Evolutionary conservation across 2,888 invertebrate genomes (phyloP).

Genomic region (Lypha dubia): DNA sequence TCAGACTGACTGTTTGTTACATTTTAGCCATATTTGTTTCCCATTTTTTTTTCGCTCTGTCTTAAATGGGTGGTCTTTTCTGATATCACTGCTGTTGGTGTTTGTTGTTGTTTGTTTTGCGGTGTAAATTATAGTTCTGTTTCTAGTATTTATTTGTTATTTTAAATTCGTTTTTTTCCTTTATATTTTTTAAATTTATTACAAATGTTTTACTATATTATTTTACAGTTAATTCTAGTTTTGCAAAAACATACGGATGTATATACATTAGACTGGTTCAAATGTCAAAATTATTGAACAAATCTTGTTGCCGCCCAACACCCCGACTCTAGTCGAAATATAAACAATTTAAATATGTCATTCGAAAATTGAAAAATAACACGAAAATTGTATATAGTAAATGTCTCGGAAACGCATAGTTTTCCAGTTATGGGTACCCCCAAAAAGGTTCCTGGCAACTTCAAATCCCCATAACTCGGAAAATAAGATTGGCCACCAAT

Average conservation of each 20-base stretch:
- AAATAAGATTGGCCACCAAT: too few relatives aligned
- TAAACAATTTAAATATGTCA: too few relatives aligned
- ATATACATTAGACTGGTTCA: too few relatives aligned
- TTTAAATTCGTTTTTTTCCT: background rate
- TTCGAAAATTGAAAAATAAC: too few relatives aligned
- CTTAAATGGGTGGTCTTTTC: conserved; percentile 35
- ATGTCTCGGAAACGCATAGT: too few relatives aligned
- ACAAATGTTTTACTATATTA: conserved; percentile 15
- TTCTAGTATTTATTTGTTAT: conserved; percentile 41
- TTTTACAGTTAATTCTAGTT: background rate
- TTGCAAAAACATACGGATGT: conserved; percentile 26
- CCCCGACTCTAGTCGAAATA: too few relatives aligned
- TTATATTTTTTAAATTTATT: conserved; percentile 12
- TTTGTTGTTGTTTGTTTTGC: conserved; percentile 7
- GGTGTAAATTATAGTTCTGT: conserved; percentile 49
- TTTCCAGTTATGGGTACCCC: too few relatives aligned
- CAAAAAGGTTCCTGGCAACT: too few relatives aligned
- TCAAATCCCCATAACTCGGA: too few relatives aligned
- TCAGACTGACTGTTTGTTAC: conserved; percentile 24
- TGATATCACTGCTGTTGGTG: background rate
- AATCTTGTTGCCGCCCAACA: too few relatives aligned
- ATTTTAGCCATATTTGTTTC: conserved; percentile 1
- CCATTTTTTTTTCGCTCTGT: background rate
- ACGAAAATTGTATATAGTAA: too few relatives aligned
- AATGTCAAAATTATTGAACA: too few relatives aligned